These are phyloP conservation scores for Acronicta psi DNA, from an alignment of 2,888 invertebrate genomes.

Conservation along the genomic window DNA sequence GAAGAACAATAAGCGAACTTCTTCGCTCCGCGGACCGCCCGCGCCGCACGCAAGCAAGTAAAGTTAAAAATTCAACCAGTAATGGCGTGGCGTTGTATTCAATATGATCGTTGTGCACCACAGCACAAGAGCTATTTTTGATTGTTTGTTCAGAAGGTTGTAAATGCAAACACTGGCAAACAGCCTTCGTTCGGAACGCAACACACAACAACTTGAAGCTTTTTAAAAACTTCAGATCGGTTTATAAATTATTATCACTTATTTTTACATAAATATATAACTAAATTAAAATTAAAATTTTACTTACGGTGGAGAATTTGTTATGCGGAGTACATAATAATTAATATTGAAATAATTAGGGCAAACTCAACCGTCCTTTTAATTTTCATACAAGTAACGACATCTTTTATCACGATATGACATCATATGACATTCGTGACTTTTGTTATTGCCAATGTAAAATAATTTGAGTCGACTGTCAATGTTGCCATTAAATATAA, in stretches of 20 bases:
- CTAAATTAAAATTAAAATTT: too few relatives aligned
- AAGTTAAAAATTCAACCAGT: constrained; percentile 26
- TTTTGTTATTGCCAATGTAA: constrained; percentile 10
- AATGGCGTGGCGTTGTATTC: constrained; percentile 4
- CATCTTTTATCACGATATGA: constrained; percentile 27
- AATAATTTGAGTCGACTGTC: too few relatives aligned
- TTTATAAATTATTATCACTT: too few relatives aligned
- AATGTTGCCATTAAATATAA: too few relatives aligned
- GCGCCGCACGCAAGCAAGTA: constrained; percentile 57
- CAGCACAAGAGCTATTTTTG: constrained; percentile 39
- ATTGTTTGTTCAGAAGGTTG: constrained; percentile 25
- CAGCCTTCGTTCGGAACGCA: constrained; percentile 34
- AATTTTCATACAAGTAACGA: constrained; percentile 3
- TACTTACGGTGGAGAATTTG: too few relatives aligned
- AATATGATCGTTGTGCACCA: neutral
- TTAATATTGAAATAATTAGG: neutral
- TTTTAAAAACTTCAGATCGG: constrained; percentile 2
- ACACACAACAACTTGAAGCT: constrained; percentile 13
- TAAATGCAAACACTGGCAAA: constrained; percentile 44
- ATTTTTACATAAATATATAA: too few relatives aligned
- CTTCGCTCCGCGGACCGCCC: constrained; percentile 50
- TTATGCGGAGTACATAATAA: too few relatives aligned
- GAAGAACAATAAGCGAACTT: constrained; percentile 58
- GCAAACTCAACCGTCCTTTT: too few relatives aligned
- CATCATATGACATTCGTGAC: constrained; percentile 30